Conservation (phyloP, 2,888 invertebrate genomes). For the Tipula unca region DNA sequence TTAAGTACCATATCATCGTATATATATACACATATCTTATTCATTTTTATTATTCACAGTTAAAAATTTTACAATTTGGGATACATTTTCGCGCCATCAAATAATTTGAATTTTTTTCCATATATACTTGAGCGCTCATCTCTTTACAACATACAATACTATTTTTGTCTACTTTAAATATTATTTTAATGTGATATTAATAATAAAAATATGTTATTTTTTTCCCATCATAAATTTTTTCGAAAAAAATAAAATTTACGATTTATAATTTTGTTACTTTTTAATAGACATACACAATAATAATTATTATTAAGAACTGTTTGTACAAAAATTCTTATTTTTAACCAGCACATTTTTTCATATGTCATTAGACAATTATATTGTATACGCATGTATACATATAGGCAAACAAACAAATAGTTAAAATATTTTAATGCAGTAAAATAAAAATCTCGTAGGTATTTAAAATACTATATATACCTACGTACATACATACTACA, state of each 20-base stretch:
- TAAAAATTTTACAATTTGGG: neutral
- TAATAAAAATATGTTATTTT: neutral
- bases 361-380: neutral
- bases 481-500: neutral
- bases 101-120: neutral
- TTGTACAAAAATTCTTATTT: neutral
- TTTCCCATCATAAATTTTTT: neutral
- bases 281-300: neutral
- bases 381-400: neutral
- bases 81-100: neutral
- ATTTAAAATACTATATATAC: neutral
- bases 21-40: neutral
- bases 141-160: neutral
- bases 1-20: neutral
- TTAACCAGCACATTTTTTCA: neutral
- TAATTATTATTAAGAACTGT: neutral
- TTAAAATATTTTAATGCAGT: neutral
- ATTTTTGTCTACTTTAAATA: neutral
- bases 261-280: constrained; percentile 8
- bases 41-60: neutral
- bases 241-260: neutral
- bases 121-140: neutral
- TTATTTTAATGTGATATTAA: neutral
- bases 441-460: neutral
- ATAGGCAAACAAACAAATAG: neutral